Conservation (phyloP, 2,888 invertebrate species). For the Drosophila anomelani region DNA sequence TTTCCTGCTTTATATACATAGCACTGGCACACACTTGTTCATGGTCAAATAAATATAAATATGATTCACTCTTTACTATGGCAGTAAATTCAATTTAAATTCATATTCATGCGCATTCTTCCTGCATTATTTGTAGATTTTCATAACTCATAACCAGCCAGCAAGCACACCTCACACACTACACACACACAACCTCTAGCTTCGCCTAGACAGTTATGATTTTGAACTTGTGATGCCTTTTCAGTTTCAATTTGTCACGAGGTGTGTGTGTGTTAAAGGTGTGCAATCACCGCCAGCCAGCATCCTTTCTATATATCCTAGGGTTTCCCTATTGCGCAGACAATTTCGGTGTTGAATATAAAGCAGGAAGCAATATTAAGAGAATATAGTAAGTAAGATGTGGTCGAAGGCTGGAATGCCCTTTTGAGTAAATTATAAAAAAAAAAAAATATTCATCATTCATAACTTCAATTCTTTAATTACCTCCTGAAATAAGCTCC, state of each 20-base stretch:
- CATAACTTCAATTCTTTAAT: not conserved
- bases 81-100: conserved; percentile 81
- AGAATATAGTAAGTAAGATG: not conserved
- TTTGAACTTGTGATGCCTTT: conserved; percentile 61
- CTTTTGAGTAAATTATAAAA: not conserved
- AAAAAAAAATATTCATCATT: not conserved
- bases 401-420: not conserved
- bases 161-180: conserved; percentile 8
- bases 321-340: conserved; percentile 16
- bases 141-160: conserved; percentile 54
- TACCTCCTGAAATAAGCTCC: too few relatives aligned
- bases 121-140: conserved; percentile 77
- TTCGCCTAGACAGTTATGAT: conserved; percentile 48
- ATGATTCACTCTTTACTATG: conserved; percentile 66
- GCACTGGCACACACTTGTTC: conserved; percentile 42
- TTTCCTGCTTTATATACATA: not conserved
- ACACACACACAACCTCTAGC: conserved; percentile 6
- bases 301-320: not conserved
- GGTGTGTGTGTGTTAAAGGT: conserved; percentile 29
- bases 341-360: conserved; percentile 28
- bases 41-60: conserved; percentile 79
- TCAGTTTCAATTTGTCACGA: conserved; percentile 78
- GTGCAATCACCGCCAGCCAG: conserved; percentile 28
- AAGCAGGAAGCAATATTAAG: conserved; percentile 20
- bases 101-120: conserved; percentile 76